Conservation (phyloP, 2,797 vertebrate species). For the Eutrigla gurnardus region DNA sequence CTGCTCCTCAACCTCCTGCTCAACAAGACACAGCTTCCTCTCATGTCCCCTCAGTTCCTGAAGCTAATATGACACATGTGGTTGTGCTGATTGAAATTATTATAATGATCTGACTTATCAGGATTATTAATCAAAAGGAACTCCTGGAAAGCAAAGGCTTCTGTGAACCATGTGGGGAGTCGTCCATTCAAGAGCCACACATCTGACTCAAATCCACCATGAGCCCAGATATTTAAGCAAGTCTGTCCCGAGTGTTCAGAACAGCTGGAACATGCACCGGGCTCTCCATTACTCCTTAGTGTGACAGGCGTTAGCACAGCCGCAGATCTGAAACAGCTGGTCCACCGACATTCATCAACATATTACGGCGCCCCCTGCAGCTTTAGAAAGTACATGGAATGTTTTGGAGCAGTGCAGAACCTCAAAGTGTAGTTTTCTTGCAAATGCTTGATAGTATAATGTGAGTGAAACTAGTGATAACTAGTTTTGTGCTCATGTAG, state of each 20-base stretch:
- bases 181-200: conserved; percentile 14
- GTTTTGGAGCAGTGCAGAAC: not conserved
- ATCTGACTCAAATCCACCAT: conserved; percentile 59
- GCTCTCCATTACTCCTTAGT: conserved; percentile 25
- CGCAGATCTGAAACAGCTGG: conserved; percentile 56
- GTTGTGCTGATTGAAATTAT: conserved; percentile 68
- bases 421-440: not conserved
- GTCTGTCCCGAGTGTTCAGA: conserved; percentile 10
- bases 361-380: conserved; percentile 59
- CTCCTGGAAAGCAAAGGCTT: conserved; percentile 54
- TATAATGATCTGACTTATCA: conserved; percentile 73
- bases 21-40: conserved; percentile 51
- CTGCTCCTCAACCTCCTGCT: conserved; percentile 62
- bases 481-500: not conserved
- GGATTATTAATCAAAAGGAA: conserved; percentile 74
- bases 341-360: conserved; percentile 59
- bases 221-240: conserved; percentile 54
- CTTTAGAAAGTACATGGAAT: conserved; percentile 42
- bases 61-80: conserved; percentile 66
- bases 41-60: conserved; percentile 51
- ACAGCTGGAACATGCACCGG: too few species aligned
- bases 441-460: not conserved
- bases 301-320: conserved; percentile 72
- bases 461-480: not conserved
- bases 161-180: conserved; percentile 44